A percentile compares a stretch with the other conserved stretches of the same genome.
These are phyloP conservation scores for Anarsia innoxiella DNA, from an alignment of 2,888 invertebrate species.

Conservation along the genomic window DNA sequence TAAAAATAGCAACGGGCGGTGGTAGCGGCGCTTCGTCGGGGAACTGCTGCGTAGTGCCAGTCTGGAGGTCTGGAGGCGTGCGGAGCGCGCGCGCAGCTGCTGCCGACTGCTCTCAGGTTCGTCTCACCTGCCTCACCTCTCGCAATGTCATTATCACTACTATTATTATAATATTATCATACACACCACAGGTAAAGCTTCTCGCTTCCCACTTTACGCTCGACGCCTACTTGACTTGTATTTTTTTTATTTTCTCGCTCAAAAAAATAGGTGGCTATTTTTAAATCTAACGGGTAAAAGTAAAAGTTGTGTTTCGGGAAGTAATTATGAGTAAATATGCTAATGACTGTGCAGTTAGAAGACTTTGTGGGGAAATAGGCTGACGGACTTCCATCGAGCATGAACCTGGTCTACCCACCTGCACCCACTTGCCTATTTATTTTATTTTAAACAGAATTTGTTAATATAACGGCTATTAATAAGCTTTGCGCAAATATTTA, in stretches of 20 bases:
- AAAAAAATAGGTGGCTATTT: constrained; percentile 19
- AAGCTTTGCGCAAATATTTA: no score
- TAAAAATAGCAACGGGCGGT: constrained; percentile 58
- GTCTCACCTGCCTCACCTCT: constrained; percentile 62
- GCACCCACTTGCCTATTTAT: no score
- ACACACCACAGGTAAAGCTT: constrained; percentile 40
- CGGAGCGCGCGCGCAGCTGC: constrained; percentile 50
- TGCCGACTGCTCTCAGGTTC: constrained; percentile 57
- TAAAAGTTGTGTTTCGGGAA: constrained; percentile 25
- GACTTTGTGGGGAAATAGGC: no score
- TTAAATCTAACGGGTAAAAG: constrained; percentile 19
- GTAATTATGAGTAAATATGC: constrained; percentile 32
- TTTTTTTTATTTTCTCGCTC: constrained; percentile 13
- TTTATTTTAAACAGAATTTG: no score
- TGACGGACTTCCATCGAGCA: no score
- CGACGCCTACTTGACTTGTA: constrained; percentile 15
- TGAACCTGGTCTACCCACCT: no score
- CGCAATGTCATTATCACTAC: constrained; percentile 69
- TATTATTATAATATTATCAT: constrained; percentile 42
- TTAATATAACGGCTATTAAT: no score
- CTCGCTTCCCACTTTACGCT: constrained; percentile 46
- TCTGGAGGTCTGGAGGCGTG: constrained; percentile 63
- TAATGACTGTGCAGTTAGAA: no score
- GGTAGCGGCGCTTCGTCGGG: constrained; percentile 34
- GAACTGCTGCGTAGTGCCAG: constrained; percentile 39